Conservation (phyloP, 1,140 invertebrate genomes). For the Helicoverpa armigera region DNA sequence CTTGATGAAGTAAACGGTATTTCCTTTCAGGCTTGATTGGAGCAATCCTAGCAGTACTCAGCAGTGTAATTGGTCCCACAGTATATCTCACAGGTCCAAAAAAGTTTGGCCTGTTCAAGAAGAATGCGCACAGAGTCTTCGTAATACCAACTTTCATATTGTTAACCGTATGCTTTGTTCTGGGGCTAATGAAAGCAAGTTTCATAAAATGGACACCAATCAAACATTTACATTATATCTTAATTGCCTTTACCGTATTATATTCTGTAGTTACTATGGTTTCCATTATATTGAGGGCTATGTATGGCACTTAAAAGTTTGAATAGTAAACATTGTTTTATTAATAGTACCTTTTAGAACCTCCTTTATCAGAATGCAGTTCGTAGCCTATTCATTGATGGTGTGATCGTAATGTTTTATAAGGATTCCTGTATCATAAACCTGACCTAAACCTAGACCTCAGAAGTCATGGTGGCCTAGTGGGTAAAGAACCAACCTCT, state of each 20-base stretch:
- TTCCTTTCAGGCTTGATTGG: neutral
- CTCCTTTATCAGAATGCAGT: no score
- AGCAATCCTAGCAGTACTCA: neutral
- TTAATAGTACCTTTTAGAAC: neutral
- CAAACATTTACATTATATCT: neutral
- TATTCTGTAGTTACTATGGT: neutral
- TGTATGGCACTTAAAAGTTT: neutral
- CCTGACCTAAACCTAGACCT: no score
- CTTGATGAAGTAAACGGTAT: neutral
- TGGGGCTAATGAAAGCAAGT: slow-evolving; percentile 56
- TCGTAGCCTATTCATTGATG: no score
- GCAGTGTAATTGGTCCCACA: neutral
- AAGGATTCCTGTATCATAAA: no score
- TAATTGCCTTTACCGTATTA: neutral
- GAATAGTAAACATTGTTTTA: neutral
- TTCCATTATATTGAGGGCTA: neutral
- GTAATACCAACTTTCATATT: slow-evolving; percentile 55
- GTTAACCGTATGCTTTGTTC: slow-evolving; percentile 62
- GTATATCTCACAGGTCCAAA: neutral
- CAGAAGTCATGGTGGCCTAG: no score
- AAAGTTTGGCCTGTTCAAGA: neutral
- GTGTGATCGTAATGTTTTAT: no score
- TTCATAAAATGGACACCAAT: slow-evolving; percentile 37
- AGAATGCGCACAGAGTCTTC: slow-evolving; percentile 52
- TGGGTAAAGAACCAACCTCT: no score